phyloP scores from a whole-genome alignment of 2,888 invertebrate species.

The Caenorhabditis virilis region DNA sequence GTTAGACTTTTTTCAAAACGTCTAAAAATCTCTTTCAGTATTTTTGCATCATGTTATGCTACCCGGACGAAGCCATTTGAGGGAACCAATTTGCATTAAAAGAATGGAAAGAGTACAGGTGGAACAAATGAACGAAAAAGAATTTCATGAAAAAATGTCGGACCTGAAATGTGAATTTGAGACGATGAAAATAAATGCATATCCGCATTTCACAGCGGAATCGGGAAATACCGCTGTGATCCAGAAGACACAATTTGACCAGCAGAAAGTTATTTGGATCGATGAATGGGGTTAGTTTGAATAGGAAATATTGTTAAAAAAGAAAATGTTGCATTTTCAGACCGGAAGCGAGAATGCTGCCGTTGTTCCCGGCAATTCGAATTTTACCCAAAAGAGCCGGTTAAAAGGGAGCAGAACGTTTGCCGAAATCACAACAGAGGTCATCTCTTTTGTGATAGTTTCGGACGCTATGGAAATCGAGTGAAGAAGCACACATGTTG shows the following conservation, averaged over 20 bases:
- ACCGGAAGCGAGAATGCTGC: constrained; percentile 69
- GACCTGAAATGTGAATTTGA: constrained; percentile 45
- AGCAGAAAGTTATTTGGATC: constrained; percentile 42
- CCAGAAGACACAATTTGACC: constrained; percentile 35
- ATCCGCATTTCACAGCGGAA: constrained; percentile 43
- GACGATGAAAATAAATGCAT: constrained; percentile 47
- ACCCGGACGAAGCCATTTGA: constrained; percentile 31
- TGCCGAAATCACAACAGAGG: constrained; percentile 77
- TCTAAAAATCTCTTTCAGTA: constrained; percentile 19
- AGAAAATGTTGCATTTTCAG: constrained; percentile 22
- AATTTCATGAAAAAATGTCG: constrained; percentile 39
- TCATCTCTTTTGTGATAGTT: too few species aligned
- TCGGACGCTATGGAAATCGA: too few species aligned
- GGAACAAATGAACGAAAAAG: constrained; percentile 28
- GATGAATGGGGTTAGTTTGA: constrained; percentile 37
- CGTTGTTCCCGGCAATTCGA: constrained; percentile 78
- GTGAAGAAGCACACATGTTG: constrained; percentile 1
- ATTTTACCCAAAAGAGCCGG: constrained; percentile 79
- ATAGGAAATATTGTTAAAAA: too few species aligned
- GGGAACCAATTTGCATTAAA: constrained; percentile 37
- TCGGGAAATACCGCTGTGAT: constrained; percentile 10
- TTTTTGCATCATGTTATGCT: constrained; percentile 51
- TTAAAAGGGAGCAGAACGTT: constrained; percentile 76
- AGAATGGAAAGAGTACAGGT: constrained; percentile 7
- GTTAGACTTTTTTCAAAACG: neutral